These are phyloP conservation scores for Phyto melanocephala DNA, from an alignment of 2,888 invertebrate species.

Conservation along the genomic window DNA sequence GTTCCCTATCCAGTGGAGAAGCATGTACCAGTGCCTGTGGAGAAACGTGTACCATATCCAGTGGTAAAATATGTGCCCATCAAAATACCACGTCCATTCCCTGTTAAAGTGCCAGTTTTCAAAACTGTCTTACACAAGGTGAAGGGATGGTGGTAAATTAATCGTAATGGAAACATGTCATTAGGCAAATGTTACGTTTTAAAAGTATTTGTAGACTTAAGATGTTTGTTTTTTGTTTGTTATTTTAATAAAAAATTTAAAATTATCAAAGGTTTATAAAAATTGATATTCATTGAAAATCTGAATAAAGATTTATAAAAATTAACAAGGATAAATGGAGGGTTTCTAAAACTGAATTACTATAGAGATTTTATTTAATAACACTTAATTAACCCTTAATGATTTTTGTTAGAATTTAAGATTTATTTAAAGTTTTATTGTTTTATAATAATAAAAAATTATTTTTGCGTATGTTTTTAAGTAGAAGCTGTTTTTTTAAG, in stretches of 20 bases:
- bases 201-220: constrained; percentile 38
- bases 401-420: not conserved
- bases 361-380: too few species aligned
- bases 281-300: too few species aligned
- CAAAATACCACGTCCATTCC: constrained; percentile 88
- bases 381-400: too few species aligned
- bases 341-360: too few species aligned
- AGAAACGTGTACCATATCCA: constrained; percentile 85
- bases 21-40: constrained; percentile 86
- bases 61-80: constrained; percentile 88
- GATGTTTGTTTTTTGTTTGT: not conserved
- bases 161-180: too few species aligned
- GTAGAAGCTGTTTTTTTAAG: too few species aligned
- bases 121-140: constrained; percentile 82
- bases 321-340: too few species aligned
- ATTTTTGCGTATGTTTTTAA: too few species aligned
- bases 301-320: too few species aligned
- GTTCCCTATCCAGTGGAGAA: constrained; percentile 87
- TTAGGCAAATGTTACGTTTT: too few species aligned
- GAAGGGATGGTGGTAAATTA: constrained; percentile 75
- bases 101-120: constrained; percentile 86
- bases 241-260: not conserved
- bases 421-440: not conserved
- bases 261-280: too few species aligned
- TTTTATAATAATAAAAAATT: constrained; percentile 22